phyloP scores from a whole-genome alignment of 2,888 invertebrate species.

The Cataglyphis albicans region DNA sequence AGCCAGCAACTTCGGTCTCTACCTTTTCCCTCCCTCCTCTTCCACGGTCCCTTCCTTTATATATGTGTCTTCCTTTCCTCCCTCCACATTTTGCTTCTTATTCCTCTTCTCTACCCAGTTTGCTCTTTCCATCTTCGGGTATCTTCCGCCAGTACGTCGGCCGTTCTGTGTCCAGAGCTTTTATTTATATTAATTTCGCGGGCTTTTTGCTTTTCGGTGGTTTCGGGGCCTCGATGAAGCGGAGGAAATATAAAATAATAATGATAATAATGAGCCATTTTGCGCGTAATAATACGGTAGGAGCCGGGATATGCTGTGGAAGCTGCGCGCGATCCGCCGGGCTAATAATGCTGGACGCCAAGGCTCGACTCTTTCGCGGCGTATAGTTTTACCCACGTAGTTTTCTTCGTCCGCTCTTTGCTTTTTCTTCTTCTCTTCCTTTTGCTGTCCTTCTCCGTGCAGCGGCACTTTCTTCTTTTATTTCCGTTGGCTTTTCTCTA shows the following conservation, averaged over 20 bases:
- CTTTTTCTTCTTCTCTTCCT: neutral
- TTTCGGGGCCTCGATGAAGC: slow-evolving; percentile 75
- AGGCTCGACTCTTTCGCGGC: slow-evolving; percentile 59
- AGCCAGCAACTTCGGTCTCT: slow-evolving; percentile 35
- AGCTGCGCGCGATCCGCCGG: slow-evolving; percentile 77
- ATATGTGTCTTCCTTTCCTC: slow-evolving; percentile 39
- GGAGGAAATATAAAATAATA: slow-evolving; percentile 84
- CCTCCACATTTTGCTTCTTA: slow-evolving; percentile 26
- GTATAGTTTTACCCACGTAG: slow-evolving; percentile 50
- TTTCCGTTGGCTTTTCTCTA: slow-evolving; percentile 8
- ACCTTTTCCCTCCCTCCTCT: slow-evolving; percentile 1
- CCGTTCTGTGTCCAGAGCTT: slow-evolving; percentile 76
- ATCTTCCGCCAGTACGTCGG: slow-evolving; percentile 60
- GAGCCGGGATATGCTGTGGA: slow-evolving; percentile 78
- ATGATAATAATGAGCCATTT: slow-evolving; percentile 85
- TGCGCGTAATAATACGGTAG: slow-evolving; percentile 84
- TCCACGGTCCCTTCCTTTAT: slow-evolving; percentile 39
- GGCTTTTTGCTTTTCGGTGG: slow-evolving; percentile 81
- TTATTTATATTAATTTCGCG: slow-evolving; percentile 84
- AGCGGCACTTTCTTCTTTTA: slow-evolving; percentile 4
- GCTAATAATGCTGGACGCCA: slow-evolving; percentile 80
- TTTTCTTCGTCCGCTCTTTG: slow-evolving; percentile 33
- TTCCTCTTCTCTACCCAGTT: slow-evolving; percentile 30
- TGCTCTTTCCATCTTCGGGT: slow-evolving; percentile 46
- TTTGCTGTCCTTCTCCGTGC: slow-evolving; percentile 8